A percentile compares a stretch with the other conserved stretches of the same genome.
These are phyloP conservation scores for Phylloscopus whistleri DNA, from an alignment of 2,113 vertebrate species.

Conservation along the genomic window DNA sequence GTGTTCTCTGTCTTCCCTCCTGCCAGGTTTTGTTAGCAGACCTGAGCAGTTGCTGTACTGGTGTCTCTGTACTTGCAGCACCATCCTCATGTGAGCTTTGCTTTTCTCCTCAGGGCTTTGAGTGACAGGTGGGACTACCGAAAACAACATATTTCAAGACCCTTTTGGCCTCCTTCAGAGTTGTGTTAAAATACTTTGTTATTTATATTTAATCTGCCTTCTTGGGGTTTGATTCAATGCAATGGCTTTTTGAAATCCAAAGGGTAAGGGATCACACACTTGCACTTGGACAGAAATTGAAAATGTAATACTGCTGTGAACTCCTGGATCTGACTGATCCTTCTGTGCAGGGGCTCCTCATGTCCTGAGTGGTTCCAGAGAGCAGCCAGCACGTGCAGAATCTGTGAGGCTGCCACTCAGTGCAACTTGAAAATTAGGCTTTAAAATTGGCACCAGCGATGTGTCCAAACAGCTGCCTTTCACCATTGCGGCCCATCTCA, in stretches of 20 bases:
- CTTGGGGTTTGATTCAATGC: not conserved
- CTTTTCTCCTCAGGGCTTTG: not conserved
- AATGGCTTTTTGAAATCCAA: conserved; percentile 25
- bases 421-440: not conserved
- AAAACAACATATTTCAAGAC: not conserved
- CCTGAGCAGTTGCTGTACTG: not conserved
- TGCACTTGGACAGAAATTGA: conserved; percentile 20
- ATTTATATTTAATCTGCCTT: conserved; percentile 29
- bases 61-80: not conserved
- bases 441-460: not conserved
- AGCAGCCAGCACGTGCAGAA: not conserved
- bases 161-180: not conserved
- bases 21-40: not conserved
- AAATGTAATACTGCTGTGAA: conserved; percentile 31
- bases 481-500: not conserved
- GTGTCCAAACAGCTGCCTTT: not conserved
- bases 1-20: not conserved
- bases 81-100: not conserved
- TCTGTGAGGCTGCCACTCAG: not conserved
- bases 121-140: not conserved
- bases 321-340: not conserved
- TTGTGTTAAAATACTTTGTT: conserved; percentile 5
- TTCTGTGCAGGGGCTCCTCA: not conserved
- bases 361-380: not conserved
- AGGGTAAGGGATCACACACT: not conserved